Evolutionary conservation across 2,797 vertebrate genomes (phyloP), one percentile per base, ranked within the genome.

Genomic region (Megaceryle alcyon): DNA sequence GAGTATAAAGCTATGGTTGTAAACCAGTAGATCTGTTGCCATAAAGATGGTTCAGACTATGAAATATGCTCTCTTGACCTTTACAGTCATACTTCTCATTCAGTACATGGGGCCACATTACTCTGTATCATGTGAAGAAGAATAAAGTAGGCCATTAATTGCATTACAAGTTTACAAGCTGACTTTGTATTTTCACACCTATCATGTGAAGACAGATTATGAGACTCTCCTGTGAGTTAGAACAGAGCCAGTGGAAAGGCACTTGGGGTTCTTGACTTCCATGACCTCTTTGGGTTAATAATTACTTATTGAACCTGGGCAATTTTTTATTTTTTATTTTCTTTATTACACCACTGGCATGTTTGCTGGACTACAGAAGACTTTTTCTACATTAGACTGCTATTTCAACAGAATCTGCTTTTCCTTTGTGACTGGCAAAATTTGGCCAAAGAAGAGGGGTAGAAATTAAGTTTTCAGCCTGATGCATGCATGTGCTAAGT

Each of bases 81-180:
- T 94, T 85, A 92, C 35, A 44, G 68, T 84, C 66, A 39, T 44
- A 26, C 29, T 91, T 88, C 59, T 39, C 72, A 65, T 90, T 93
- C 92, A 92, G 3, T 66, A 26, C 54, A 12, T 51, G 83, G 70
- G 70, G 78, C 68, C 82, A 19, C 60, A 16, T 84, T 80, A 41
- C 21, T 63, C 49, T 25, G 18, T 46, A 41, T 83, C 95, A 66
- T 10, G 11, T 73, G 86, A 85, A 66, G 59, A 49, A 83, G 84
- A 90, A 90, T 90, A 85, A 85, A 96, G 66, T 3, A 11, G 77
- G 43, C 77, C 84, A 81, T 88, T 95, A 96, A 89, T 69, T 93
- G 84, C 84, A 79, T 61, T 49, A 46, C 26, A 89, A 91, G 63
- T 91, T 90, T 93, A 82, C 57, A 51, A 54, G 81, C 54, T 69